Conservation (phyloP, 2,113 vertebrate species). For the Lycocorax pyrrhopterus region DNA sequence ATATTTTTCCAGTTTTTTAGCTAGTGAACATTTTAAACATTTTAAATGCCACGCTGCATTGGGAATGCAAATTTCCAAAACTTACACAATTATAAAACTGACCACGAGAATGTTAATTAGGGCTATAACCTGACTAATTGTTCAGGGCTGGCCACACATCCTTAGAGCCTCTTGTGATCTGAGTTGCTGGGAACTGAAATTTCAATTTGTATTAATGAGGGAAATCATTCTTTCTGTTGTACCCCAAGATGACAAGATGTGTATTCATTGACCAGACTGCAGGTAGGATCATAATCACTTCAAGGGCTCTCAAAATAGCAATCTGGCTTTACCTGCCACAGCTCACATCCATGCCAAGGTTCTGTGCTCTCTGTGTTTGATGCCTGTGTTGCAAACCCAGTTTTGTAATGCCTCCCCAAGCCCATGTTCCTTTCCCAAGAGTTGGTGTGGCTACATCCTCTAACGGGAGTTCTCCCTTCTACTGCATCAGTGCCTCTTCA, state of each 20-base stretch:
- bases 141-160: background rate
- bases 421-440: background rate
- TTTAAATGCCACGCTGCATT: background rate
- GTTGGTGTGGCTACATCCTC: background rate
- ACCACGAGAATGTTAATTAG: background rate
- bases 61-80: background rate
- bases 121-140: background rate
- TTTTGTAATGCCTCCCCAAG: background rate
- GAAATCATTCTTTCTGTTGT: background rate
- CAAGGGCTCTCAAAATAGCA: background rate
- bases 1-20: background rate
- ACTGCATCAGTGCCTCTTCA: background rate
- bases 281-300: background rate
- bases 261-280: background rate
- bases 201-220: conserved; percentile 29
- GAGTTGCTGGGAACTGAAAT: background rate
- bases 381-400: background rate
- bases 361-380: background rate
- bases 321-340: background rate
- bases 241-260: background rate
- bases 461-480: background rate
- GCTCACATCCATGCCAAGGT: background rate
- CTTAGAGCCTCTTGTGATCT: background rate
- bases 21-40: background rate
- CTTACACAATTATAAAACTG: background rate